Evolutionary conservation across 2,888 invertebrate species (phyloP).

Genomic region (Ceramica pisi): DNA sequence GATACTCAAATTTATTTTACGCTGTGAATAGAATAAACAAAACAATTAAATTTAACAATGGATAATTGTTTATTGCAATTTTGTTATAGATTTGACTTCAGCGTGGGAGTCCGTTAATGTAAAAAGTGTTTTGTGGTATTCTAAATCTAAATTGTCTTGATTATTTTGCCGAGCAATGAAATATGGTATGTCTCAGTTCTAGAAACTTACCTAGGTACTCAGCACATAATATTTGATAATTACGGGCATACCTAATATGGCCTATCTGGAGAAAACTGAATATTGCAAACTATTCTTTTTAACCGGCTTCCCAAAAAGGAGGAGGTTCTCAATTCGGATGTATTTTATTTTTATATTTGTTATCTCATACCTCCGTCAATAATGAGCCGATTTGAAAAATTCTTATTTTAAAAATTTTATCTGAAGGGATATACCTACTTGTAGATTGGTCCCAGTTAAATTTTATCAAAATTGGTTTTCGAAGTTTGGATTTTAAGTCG

Average conservation of each 20-base stretch:
- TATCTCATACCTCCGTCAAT: no score
- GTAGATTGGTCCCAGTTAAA: no score
- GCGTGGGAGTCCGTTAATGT: constrained; percentile 1
- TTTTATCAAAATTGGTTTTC: no score
- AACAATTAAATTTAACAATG: constrained; percentile 1
- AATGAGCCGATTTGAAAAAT: no score
- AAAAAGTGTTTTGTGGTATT: neutral
- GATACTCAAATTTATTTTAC: constrained; percentile 25
- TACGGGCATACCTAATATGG: no score
- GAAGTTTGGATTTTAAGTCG: no score
- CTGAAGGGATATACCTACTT: no score
- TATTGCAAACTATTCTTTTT: neutral
- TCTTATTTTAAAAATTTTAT: no score
- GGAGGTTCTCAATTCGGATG: no score
- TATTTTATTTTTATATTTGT: no score
- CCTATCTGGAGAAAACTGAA: neutral
- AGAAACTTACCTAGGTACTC: neutral
- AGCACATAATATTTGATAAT: neutral
- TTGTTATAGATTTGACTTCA: neutral
- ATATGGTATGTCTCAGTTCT: neutral
- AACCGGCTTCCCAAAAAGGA: no score
- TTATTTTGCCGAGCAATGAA: neutral
- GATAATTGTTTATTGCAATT: constrained; percentile 17
- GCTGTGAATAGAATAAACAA: constrained; percentile 27
- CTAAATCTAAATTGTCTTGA: neutral